These are phyloP conservation scores for Lepidothrix coronata DNA, from an alignment of 2,113 vertebrate genomes.

Conservation along the genomic window DNA sequence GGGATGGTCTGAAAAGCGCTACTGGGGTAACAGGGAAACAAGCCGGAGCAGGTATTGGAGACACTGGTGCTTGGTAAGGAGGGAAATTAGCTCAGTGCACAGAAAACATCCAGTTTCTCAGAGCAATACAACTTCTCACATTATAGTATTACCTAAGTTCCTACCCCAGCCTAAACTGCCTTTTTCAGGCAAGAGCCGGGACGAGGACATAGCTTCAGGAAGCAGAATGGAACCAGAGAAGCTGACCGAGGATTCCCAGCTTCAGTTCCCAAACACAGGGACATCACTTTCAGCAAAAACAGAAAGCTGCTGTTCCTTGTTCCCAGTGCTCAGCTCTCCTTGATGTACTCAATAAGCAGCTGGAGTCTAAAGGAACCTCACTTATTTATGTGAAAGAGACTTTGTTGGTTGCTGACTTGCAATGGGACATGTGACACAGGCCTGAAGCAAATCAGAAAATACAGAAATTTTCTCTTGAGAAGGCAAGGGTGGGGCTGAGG, in stretches of 20 bases:
- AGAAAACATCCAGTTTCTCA: not conserved
- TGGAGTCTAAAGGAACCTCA: not conserved
- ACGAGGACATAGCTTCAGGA: not conserved
- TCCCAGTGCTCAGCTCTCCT: not conserved
- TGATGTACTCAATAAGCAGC: not conserved
- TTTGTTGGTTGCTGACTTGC: not conserved
- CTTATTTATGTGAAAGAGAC: not conserved
- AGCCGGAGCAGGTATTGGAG: not conserved
- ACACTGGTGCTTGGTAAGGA: not conserved
- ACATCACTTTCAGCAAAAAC: not conserved
- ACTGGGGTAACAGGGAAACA: not conserved
- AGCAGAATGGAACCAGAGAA: not conserved
- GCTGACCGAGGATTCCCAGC: not conserved
- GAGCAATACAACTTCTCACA: not conserved
- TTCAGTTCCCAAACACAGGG: not conserved
- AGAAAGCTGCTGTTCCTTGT: not conserved
- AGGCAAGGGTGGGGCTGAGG: slow-evolving; percentile 6
- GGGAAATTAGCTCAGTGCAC: not conserved
- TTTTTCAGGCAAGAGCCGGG: not conserved
- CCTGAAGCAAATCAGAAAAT: slow-evolving; percentile 36
- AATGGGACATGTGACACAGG: not conserved
- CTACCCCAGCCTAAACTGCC: not conserved
- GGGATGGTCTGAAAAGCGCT: not conserved
- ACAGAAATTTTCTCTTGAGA: slow-evolving; percentile 38
- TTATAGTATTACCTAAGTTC: not conserved